These are phyloP conservation scores for Gallinago solitaria DNA, from an alignment of 2,797 vertebrate species.

Conservation along the genomic window DNA sequence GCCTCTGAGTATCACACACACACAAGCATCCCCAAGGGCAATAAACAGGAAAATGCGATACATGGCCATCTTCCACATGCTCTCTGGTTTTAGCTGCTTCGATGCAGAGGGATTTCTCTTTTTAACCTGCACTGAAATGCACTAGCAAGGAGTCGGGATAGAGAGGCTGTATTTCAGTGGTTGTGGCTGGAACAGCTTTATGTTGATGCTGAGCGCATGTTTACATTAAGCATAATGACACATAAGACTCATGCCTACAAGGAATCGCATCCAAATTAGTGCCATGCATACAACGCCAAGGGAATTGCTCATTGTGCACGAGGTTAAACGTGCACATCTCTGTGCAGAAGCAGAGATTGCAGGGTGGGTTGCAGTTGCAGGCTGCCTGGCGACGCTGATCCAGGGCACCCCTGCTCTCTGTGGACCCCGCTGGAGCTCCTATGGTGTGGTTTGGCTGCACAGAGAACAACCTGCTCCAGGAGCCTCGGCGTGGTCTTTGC, in stretches of 20 bases:
- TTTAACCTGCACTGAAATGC: not conserved
- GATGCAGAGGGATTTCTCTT: not conserved
- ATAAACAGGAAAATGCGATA: not conserved
- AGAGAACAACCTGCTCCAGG: not conserved
- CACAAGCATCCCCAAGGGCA: not conserved
- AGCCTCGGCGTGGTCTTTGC: rapidly evolving
- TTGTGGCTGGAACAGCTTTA: not conserved
- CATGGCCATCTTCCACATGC: rapidly evolving
- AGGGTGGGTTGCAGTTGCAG: not conserved
- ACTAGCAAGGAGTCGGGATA: not conserved
- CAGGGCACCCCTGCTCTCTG: not conserved
- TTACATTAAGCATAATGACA: not conserved
- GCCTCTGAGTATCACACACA: not conserved
- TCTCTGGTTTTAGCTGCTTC: not conserved
- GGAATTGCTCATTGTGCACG: not conserved
- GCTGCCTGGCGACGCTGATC: not conserved
- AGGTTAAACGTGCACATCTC: not conserved
- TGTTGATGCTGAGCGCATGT: not conserved
- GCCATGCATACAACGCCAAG: not conserved
- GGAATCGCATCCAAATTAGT: not conserved
- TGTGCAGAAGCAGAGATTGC: not conserved
- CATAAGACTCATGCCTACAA: not conserved
- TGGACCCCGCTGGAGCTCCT: rapidly evolving
- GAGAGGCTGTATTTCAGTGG: not conserved
- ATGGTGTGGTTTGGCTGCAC: not conserved